Evolutionary conservation across 1,140 invertebrate species (phyloP).

Genomic region (Heterodera schachtii): DNA sequence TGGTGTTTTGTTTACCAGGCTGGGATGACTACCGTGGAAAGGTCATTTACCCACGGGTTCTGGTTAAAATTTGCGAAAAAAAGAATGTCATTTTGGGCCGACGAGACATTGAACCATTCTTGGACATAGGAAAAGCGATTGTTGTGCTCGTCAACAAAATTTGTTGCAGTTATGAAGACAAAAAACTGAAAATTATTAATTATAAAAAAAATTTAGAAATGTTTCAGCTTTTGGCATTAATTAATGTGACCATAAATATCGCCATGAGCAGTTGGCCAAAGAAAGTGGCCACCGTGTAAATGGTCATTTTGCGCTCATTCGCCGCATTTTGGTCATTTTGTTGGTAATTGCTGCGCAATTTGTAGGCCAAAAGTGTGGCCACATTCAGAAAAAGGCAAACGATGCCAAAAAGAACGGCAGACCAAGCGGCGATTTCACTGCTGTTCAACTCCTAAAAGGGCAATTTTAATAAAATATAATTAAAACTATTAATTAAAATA

Average conservation of each 20-base stretch:
- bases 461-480: too few relatives aligned
- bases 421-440: too few relatives aligned
- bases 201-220: too few relatives aligned
- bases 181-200: too few relatives aligned
- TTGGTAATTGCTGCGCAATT: background rate
- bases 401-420: too few relatives aligned
- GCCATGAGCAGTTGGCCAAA: conserved; percentile 5
- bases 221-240: too few relatives aligned
- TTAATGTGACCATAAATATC: background rate
- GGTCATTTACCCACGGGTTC: background rate
- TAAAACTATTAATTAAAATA: background rate
- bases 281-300: conserved; percentile 1
- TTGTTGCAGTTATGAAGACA: too few relatives aligned
- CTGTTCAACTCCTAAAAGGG: too few relatives aligned
- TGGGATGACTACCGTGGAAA: background rate
- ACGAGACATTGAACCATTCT: background rate
- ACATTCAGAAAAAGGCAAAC: background rate
- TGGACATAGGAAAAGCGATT: background rate
- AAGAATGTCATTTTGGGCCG: background rate
- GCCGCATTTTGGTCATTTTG: background rate
- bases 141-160: background rate
- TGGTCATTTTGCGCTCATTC: background rate
- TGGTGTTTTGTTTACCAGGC: background rate
- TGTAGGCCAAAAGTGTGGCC: conserved; percentile 6
- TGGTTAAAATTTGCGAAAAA: conserved; percentile 3